Evolutionary conservation across 2,113 vertebrate genomes (phyloP), one percentile per base, ranked within the genome.

Genomic region (Enhydra lutris): DNA sequence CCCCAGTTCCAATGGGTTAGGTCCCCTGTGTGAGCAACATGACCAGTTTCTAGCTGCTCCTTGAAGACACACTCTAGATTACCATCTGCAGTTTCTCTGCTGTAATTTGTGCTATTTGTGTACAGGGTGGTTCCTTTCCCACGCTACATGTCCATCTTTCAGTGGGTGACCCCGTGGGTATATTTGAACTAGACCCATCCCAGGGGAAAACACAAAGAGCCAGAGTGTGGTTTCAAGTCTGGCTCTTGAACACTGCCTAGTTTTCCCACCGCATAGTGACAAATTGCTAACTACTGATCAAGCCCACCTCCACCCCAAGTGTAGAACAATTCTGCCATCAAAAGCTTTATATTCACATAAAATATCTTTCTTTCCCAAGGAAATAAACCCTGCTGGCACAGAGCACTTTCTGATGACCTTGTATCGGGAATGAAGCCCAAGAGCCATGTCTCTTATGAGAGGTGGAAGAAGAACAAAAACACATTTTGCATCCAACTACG

Each of bases 371-470:
- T 97, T 97, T 97, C 98, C 97, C 97, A 98, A 98, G 93, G 93
- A 98, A 98, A 98, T 88, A 98, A 97, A 97, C 95, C 74, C 91
- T 96, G 84, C 92, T 96, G 97, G 97, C 94, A 97, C 69, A 95
- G 29, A 85, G 90, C 71, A 95, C 83, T 97, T 98, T 84, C 34
- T 97, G 97, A 97, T 98, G 98, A 97, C 90, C 95, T 92, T 97
- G 95, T 92, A 97, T 97, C 97, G 97, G 98, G 98, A 98, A 91
- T 14, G 76, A 96, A 97, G 98, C 96, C 96, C 94, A 95, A 95
- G 79, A 95, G 85, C 69, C 65, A 1, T 89, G 93, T 98, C 95
- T 97, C 94, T 95, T 92, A 94, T 65, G 31, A 93, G 74, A 96
- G 80, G 79, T 65, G 71, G 96, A 45, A 4, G 83, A 97, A 83